Evolutionary conservation across 2,888 invertebrate genomes (phyloP).

Genomic region (Amphipyra berbera): DNA sequence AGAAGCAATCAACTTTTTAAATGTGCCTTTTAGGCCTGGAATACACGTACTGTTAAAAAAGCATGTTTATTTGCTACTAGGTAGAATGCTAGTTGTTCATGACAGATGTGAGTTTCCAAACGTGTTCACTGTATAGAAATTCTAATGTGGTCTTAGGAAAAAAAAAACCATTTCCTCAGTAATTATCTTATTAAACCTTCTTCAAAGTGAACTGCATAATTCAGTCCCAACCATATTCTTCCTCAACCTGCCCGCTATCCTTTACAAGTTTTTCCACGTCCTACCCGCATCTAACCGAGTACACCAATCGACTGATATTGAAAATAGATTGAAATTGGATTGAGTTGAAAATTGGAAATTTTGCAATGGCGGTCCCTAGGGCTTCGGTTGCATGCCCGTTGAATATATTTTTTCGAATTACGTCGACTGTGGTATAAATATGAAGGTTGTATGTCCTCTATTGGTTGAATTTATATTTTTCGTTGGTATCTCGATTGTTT

Average conservation of each 20-base stretch:
- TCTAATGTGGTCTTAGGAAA: no score
- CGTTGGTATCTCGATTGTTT: constrained; percentile 3
- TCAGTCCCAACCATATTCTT: constrained; percentile 2
- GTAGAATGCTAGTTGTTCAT: no score
- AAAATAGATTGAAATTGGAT: constrained; percentile 63
- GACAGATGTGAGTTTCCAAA: no score
- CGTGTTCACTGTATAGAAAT: no score
- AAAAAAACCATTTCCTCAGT: no score
- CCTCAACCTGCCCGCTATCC: constrained; percentile 40
- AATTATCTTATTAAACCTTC: no score
- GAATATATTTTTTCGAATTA: constrained; percentile 55
- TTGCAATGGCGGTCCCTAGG: constrained; percentile 49
- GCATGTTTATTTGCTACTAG: no score
- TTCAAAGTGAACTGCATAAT: constrained; percentile 17
- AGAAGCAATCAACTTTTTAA: no score
- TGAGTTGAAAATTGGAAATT: constrained; percentile 61
- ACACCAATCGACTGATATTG: constrained; percentile 58
- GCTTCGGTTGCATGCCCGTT: constrained; percentile 36
- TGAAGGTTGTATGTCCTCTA: constrained; percentile 23
- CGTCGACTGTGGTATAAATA: constrained; percentile 26
- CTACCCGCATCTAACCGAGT: constrained; percentile 46
- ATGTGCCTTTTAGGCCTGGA: no score
- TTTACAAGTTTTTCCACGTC: constrained; percentile 49
- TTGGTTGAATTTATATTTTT: constrained; percentile 19
- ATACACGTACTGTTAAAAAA: no score